phyloP scores from a whole-genome alignment of 2,888 invertebrate genomes.

The Pachydiplax longipennis region DNA sequence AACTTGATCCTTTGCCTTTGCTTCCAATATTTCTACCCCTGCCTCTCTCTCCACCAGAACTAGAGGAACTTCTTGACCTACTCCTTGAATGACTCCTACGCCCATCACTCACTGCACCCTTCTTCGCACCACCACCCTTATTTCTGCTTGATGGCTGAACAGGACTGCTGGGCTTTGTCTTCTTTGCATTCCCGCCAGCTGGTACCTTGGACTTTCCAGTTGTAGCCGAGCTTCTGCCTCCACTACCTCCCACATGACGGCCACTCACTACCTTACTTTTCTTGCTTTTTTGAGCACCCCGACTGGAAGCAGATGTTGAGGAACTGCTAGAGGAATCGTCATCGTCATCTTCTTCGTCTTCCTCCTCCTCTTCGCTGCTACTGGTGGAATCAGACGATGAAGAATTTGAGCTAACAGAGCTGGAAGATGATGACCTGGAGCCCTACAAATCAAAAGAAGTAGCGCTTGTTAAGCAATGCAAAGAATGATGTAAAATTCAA shows the following conservation, averaged over 20 bases:
- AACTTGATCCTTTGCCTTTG: not conserved
- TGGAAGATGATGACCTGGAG: conserved; percentile 13
- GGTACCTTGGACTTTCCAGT: not conserved
- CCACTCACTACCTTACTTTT: not conserved
- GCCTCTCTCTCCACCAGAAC: not conserved
- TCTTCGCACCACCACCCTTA: not conserved
- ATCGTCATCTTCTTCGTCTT: conserved; percentile 27
- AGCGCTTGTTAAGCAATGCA: too few relatives aligned
- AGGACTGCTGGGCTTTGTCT: conserved; percentile 6
- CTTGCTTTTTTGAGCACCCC: not conserved
- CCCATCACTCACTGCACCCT: not conserved
- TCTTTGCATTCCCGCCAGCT: not conserved
- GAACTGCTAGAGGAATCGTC: conserved; percentile 22
- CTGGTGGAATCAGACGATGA: conserved; percentile 6
- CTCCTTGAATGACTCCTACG: conserved; percentile 15
- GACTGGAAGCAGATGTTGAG: not conserved
- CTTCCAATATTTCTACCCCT: not conserved
- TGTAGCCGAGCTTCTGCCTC: not conserved
- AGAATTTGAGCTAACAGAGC: conserved; percentile 4
- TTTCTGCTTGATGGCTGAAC: not conserved
- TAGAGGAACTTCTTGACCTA: conserved; percentile 4
- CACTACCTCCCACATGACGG: not conserved
- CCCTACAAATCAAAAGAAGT: not conserved
- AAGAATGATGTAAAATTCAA: too few relatives aligned
- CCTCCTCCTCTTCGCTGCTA: conserved; percentile 41